Conservation (phyloP, 1,140 invertebrate species). For the Goniozus legneri region DNA sequence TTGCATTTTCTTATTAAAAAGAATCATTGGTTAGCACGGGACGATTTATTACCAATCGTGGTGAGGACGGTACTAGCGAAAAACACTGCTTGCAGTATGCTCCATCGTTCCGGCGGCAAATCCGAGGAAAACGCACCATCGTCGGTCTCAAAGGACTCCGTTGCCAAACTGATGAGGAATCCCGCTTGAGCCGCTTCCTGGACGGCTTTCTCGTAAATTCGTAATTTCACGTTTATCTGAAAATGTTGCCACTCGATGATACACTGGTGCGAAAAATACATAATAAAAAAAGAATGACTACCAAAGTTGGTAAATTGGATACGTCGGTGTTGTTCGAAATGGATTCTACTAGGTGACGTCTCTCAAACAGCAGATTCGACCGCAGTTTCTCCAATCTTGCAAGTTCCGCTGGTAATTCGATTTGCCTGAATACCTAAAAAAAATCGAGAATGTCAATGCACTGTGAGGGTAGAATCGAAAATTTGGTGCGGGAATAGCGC, state of each 20-base stretch:
- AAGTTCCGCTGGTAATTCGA: constrained; percentile 71
- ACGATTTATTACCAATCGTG: constrained; percentile 71
- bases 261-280: constrained; percentile 1
- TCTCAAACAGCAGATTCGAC: constrained; percentile 49
- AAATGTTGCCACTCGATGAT: not conserved
- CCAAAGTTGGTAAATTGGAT: constrained; percentile 56
- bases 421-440: constrained; percentile 66
- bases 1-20: not conserved
- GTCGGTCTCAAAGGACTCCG: constrained; percentile 12
- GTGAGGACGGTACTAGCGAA: constrained; percentile 82
- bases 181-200: constrained; percentile 65
- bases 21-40: not conserved
- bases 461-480: no score
- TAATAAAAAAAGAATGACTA: constrained; percentile 28
- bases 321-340: constrained; percentile 61
- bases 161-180: constrained; percentile 41
- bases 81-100: constrained; percentile 74
- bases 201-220: constrained; percentile 46
- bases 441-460: no score
- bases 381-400: constrained; percentile 58
- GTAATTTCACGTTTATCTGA: constrained; percentile 32
- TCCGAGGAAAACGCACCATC: constrained; percentile 43
- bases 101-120: constrained; percentile 66
- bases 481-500: no score
- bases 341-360: constrained; percentile 53